Base-by-base conservation (phyloP, 2,888 invertebrate genomes). In the Alentia gelatinosa region DNA sequence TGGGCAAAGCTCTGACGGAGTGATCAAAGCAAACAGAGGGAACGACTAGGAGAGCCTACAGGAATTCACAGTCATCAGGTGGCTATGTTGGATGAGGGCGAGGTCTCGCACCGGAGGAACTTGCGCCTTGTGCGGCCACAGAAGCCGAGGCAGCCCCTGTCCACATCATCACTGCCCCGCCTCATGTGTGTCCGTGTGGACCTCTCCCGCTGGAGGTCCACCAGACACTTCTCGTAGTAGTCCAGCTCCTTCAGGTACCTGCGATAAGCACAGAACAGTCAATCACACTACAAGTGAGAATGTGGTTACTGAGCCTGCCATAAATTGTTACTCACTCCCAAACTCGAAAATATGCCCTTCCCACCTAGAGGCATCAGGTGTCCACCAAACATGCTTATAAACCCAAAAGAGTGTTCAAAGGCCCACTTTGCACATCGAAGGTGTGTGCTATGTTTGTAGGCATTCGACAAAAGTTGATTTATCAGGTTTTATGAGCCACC, bases 241-340 rank as follows among this genome's bases (percentile, higher is more conserved):
- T 92, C 93, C 42, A 91, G 33, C 74, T 92, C 93, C 84, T 92
- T 92, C 35, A 92, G 68, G 84, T 93, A 93, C 92, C 93, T 93
- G 91, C 26, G 86, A 90, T n/a, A 56, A 12, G 47, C 23, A 50
- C 1, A 7, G n/a, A 23, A 30, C 12, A 50, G 47, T 26, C 47
- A 42, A 42, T 12, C 15, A 42, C 47, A 42, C 15, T 12, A 12
- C 15, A 12, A 42, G 47, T 12, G 15, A 42, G 47, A 42, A 42
- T 42, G 47, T 42, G 47, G 9, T 42, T 12, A 42, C 15, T 42
- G 7, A 12, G 47, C 47, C 47, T 42, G 47, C 47, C 15, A 42
- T 42, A 12, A 42, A 42, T 42, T 12, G 47, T 42, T 42, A 15
- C 15, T 42, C 15, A 7, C 47, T 42, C 15, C 47, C 7, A 42